Base-by-base conservation (phyloP, 2,888 invertebrate species). In the Sinotaia quadrata region DNA sequence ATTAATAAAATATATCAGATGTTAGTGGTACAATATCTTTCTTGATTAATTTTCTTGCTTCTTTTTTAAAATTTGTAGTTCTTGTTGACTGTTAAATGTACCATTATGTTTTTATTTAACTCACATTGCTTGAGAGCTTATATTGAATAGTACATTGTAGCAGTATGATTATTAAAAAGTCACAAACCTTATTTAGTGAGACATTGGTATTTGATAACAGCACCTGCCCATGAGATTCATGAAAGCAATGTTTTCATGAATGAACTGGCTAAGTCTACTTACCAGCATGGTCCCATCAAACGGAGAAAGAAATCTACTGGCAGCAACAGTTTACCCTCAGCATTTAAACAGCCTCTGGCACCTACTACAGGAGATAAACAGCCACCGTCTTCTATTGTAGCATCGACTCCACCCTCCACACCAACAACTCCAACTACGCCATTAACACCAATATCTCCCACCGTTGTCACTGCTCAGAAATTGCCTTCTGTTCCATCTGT, bases 221-320 rank as follows among this genome's bases (percentile, higher is more conserved):
- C 71, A 29, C 72, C 81, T 27, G 76, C 78, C 41, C 80, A 81
- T 75, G 78, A 76, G 61, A 79, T 97, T 58, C 93, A 95, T 85
- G 97, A 97, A 87, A 96, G 96, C 85, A 95, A 94, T 83, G 93
- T 95, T 89, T 97, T 97, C 87, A 96, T 96, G 93, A 96, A 96
- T 88, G 96, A 96, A 0, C 89, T 97, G 41, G 94, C 76, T n/a
- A 73, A 72, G 49, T 67, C 76, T 0, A 56, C 75, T 0, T 69
- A 63, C 63, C 52, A 70, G 18, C 61, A 66, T 93, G 77, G 78
- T 33, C 90, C 87, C 89, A 93, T 92, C 1, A 92, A 80, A 66
- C 78, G 93, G 81, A 96, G 95, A 85, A 91, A 93, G 68, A 83
- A 84, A 65, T 56, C 70, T 1, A 24, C 71, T 29, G 52, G 51